phyloP scores from a whole-genome alignment of 2,797 vertebrate species.

The Phoeniculus purpureus region DNA sequence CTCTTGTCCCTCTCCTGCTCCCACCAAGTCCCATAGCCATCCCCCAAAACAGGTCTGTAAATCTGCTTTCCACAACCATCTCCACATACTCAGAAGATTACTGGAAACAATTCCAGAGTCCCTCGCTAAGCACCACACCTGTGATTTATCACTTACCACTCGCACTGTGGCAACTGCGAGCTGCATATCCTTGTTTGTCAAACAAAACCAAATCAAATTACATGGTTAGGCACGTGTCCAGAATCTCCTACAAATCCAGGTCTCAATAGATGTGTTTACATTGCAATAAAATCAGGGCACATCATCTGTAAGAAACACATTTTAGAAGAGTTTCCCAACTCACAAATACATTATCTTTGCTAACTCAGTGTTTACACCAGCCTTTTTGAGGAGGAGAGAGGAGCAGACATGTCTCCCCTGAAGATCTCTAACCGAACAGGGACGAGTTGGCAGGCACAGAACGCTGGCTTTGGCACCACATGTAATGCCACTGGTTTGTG shows the following conservation, averaged over 20 bases:
- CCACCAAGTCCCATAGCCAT: background rate
- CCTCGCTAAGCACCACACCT: slow-evolving; percentile 9
- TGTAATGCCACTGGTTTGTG: background rate
- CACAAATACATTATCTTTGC: background rate
- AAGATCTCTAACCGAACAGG: background rate
- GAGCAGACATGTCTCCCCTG: background rate
- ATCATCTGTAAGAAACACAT: background rate
- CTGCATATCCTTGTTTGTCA: background rate
- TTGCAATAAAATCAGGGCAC: background rate
- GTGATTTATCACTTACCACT: slow-evolving; percentile 22
- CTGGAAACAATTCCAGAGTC: background rate
- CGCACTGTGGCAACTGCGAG: background rate
- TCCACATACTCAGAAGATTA: background rate
- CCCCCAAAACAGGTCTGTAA: background rate
- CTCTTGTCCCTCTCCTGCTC: background rate
- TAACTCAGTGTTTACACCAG: background rate
- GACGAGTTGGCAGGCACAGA: background rate
- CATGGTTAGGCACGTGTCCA: background rate
- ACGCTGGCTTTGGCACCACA: background rate
- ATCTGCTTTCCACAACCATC: background rate
- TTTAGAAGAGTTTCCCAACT: background rate
- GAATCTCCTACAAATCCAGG: background rate
- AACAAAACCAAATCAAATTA: slow-evolving; percentile 31
- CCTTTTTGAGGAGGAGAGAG: background rate
- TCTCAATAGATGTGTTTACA: background rate